phyloP scores from a whole-genome alignment of 2,113 vertebrate species.

The Antigone vipio region DNA sequence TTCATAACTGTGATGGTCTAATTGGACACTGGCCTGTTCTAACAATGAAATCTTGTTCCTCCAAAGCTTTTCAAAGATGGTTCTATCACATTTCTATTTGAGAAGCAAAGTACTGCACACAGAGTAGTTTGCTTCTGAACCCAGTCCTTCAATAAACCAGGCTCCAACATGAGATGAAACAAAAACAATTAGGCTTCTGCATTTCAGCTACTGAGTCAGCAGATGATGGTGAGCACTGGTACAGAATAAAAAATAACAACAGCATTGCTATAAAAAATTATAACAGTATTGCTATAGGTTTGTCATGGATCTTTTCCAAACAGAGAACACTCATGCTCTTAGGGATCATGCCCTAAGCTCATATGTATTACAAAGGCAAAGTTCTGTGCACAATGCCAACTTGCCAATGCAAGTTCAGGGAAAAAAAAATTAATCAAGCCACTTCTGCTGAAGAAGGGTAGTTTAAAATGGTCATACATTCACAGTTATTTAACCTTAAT shows the following conservation, averaged over 20 bases:
- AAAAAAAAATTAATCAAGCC: neutral
- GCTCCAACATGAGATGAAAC: neutral
- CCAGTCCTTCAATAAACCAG: neutral
- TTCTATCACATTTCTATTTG: neutral
- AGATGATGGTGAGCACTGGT: neutral
- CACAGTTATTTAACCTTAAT: neutral
- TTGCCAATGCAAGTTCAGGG: neutral
- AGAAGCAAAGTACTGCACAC: neutral
- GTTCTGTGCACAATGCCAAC: neutral
- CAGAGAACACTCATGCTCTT: neutral
- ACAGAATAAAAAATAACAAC: neutral
- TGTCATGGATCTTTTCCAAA: neutral
- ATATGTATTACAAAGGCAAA: neutral
- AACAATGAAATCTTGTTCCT: neutral
- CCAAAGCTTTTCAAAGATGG: neutral
- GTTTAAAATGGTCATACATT: neutral
- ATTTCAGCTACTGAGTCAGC: neutral
- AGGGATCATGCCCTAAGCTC: neutral
- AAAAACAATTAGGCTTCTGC: neutral
- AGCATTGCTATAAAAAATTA: neutral
- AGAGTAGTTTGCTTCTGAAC: neutral
- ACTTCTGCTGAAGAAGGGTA: neutral
- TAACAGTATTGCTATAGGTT: neutral
- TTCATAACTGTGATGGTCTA: neutral
- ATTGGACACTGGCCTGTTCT: neutral